Conservation (phyloP, 2,888 invertebrate genomes). For the Acanthacorydalis orientalis region DNA sequence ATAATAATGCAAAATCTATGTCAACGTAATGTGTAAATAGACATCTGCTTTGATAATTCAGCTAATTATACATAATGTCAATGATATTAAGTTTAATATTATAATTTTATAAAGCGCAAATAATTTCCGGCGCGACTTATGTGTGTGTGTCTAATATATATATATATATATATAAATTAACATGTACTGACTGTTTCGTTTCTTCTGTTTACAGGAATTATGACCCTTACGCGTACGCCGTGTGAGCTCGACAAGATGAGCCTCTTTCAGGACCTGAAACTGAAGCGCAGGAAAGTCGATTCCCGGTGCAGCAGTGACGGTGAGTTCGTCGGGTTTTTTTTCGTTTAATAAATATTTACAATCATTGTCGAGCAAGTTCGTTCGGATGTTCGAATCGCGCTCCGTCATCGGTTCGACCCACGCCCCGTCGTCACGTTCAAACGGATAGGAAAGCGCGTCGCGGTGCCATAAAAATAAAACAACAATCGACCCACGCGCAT, state of each 20-base stretch:
- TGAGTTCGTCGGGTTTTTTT: conserved; percentile 37
- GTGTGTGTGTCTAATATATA: neutral
- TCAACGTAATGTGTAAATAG: no score
- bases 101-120: no score
- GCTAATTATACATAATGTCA: no score
- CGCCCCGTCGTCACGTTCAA: no score
- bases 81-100: no score
- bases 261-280: conserved; percentile 96
- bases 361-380: conserved; percentile 1
- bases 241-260: conserved; percentile 97
- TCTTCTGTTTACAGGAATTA: conserved; percentile 59
- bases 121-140: no score
- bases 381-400: conserved; percentile 5
- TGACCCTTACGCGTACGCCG: conserved; percentile 94
- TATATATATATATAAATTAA: neutral
- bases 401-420: conserved; percentile 5
- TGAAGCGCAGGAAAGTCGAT: conserved; percentile 95
- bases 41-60: no score
- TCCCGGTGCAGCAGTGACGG: conserved; percentile 94
- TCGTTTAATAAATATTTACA: no score
- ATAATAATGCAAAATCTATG: no score
- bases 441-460: no score
- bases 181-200: conserved; percentile 4
- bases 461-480: no score
- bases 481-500: no score